phyloP scores from a whole-genome alignment of 2,797 vertebrate species.

The Astyanax mexicanus region DNA sequence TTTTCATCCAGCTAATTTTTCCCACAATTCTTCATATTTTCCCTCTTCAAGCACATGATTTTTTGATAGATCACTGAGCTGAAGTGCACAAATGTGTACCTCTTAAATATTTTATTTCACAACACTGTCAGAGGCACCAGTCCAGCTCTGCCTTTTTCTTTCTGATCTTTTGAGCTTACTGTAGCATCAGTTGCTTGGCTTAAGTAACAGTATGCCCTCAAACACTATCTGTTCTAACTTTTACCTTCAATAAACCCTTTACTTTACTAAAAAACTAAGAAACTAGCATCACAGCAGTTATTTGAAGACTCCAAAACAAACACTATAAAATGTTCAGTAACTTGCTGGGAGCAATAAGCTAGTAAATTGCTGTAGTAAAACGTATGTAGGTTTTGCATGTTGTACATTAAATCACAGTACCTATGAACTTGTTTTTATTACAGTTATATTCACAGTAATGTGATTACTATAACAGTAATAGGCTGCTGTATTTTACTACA shows the following conservation, averaged over 20 bases:
- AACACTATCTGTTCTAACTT: background rate
- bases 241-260: background rate
- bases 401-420: too few species aligned
- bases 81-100: conserved; percentile 41
- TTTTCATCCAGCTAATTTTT: background rate
- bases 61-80: conserved; percentile 38
- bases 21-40: background rate
- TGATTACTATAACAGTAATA: too few species aligned
- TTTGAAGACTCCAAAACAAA: too few species aligned
- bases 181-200: background rate
- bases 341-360: too few species aligned
- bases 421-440: too few species aligned
- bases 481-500: too few species aligned
- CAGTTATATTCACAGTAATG: too few species aligned
- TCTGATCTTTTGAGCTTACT: conserved; percentile 13
- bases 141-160: background rate
- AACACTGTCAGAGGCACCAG: conserved; percentile 13
- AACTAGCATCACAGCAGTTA: background rate
- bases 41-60: conserved; percentile 33
- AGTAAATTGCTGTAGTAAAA: too few species aligned
- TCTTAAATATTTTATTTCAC: conserved; percentile 42
- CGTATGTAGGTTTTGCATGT: too few species aligned
- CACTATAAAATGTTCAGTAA: too few species aligned
- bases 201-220: background rate
- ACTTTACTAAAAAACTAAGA: background rate